Evolutionary conservation across 2,888 invertebrate species (phyloP).

Genomic region (Pollenia labialis): DNA sequence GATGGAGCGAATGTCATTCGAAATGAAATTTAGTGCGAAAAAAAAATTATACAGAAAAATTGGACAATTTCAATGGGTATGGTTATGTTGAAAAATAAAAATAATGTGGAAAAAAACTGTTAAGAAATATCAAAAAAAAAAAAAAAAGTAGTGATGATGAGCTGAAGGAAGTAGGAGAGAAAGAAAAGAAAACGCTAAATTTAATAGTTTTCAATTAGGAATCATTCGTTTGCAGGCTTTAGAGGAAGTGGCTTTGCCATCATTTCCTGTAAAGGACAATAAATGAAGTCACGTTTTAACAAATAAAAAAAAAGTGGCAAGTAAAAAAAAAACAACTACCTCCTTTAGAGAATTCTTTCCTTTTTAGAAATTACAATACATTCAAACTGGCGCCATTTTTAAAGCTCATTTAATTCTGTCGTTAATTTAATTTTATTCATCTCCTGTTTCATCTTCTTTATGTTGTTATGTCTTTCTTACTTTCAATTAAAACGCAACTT

Average conservation of each 20-base stretch:
- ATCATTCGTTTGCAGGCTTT: conserved; percentile 83
- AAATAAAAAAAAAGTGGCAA: conserved; percentile 55
- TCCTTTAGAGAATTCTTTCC: conserved; percentile 55
- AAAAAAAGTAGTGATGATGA: conserved; percentile 69
- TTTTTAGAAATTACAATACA: conserved; percentile 51
- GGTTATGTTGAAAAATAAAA: conserved; percentile 68
- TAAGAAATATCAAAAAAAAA: conserved; percentile 71
- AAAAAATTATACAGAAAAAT: conserved; percentile 69
- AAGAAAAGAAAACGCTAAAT: conserved; percentile 75
- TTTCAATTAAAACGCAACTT: conserved; percentile 60
- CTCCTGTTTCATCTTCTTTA: conserved; percentile 57
- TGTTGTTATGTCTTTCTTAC: conserved; percentile 39
- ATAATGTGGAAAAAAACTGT: conserved; percentile 61
- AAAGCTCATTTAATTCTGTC: conserved; percentile 73
- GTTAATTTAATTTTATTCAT: conserved; percentile 72
- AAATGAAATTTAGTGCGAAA: conserved; percentile 82
- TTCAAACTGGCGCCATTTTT: conserved; percentile 72
- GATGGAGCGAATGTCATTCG: conserved; percentile 84
- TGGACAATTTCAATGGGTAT: conserved; percentile 73
- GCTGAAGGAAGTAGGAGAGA: conserved; percentile 57
- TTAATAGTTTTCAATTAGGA: conserved; percentile 84
- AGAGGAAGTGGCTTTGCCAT: conserved; percentile 73
- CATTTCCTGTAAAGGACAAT: conserved; percentile 76
- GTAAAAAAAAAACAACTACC: conserved; percentile 55
- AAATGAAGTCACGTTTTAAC: conserved; percentile 83